These are phyloP conservation scores for Monochamus saltuarius DNA, from an alignment of 1,140 invertebrate species.

Conservation along the genomic window DNA sequence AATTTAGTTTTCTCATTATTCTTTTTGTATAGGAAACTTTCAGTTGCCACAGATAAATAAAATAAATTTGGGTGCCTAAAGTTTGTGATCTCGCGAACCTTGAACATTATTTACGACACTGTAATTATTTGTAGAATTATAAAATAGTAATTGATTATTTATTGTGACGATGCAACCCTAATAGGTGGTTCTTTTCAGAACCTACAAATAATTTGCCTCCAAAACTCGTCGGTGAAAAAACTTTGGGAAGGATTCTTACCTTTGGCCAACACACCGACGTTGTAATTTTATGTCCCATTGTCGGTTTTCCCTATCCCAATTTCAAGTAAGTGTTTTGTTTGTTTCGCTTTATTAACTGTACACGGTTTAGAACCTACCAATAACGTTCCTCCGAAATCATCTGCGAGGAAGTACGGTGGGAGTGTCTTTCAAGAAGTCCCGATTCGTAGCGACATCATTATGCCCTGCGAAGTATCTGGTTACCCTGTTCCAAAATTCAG, in stretches of 20 bases:
- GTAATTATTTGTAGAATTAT: conserved; percentile 16
- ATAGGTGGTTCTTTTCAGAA: conserved; percentile 53
- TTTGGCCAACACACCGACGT: conserved; percentile 47
- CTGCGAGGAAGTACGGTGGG: conserved; percentile 61
- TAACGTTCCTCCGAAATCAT: conserved; percentile 65
- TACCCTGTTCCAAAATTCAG: conserved; percentile 63
- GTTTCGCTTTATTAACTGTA: conserved; percentile 13
- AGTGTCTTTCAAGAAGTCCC: conserved; percentile 56
- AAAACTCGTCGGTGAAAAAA: conserved; percentile 53
- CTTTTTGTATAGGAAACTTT: too few relatives aligned
- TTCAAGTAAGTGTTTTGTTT: conserved; percentile 61
- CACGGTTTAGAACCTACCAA: conserved; percentile 64
- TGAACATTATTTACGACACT: too few relatives aligned
- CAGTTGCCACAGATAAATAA: too few relatives aligned
- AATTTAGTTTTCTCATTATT: too few relatives aligned
- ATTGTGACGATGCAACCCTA: conserved; percentile 26
- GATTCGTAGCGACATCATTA: conserved; percentile 47
- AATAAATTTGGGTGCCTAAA: too few relatives aligned
- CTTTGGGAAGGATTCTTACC: conserved; percentile 56
- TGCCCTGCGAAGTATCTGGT: conserved; percentile 60
- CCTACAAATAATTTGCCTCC: conserved; percentile 58
- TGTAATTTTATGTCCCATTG: conserved; percentile 59
- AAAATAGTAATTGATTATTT: not conserved
- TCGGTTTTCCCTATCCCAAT: conserved; percentile 69
- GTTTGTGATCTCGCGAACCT: too few relatives aligned